Evolutionary conservation across 2,888 invertebrate species (phyloP).

Genomic region (Myopa testacea): DNA sequence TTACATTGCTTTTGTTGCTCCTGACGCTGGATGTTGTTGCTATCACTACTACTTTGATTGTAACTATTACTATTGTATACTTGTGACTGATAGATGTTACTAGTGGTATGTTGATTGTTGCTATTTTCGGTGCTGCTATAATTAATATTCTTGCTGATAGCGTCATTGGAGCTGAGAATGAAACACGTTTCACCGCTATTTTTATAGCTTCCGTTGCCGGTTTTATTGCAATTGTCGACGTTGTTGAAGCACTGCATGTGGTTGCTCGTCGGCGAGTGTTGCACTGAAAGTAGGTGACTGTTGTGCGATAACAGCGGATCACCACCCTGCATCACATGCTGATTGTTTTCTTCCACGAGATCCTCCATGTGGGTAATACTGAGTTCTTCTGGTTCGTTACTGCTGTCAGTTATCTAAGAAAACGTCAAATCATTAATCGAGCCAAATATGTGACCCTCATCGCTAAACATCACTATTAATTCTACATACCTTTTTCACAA

Average conservation of each 20-base stretch:
- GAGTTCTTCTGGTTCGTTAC: slow-evolving; percentile 70
- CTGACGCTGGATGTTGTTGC: slow-evolving; percentile 35
- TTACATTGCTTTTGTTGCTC: slow-evolving; percentile 39
- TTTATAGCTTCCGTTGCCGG: slow-evolving; percentile 42
- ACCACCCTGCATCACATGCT: slow-evolving; percentile 72
- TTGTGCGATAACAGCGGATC: slow-evolving; percentile 72
- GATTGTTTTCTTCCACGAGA: slow-evolving; percentile 74
- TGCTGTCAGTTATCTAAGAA: slow-evolving; percentile 72
- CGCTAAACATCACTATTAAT: neutral
- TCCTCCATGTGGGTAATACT: slow-evolving; percentile 74
- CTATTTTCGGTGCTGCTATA: slow-evolving; percentile 46
- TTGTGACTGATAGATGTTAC: slow-evolving; percentile 44
- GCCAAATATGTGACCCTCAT: too few species aligned
- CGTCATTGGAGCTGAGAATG: slow-evolving; percentile 11
- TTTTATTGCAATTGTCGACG: slow-evolving; percentile 21
- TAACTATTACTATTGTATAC: slow-evolving; percentile 18
- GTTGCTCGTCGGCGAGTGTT: slow-evolving; percentile 68
- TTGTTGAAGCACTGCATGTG: slow-evolving; percentile 48
- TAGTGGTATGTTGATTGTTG: slow-evolving; percentile 44
- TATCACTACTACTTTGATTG: slow-evolving; percentile 25
- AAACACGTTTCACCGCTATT: slow-evolving; percentile 7
- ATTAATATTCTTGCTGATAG: slow-evolving; percentile 41
- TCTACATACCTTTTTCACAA: slow-evolving; percentile 66
- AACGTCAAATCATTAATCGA: slow-evolving; percentile 25
- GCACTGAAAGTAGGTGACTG: slow-evolving; percentile 64